Conservation (phyloP, 2,888 invertebrate species). For the Stictocephala bisonia region DNA sequence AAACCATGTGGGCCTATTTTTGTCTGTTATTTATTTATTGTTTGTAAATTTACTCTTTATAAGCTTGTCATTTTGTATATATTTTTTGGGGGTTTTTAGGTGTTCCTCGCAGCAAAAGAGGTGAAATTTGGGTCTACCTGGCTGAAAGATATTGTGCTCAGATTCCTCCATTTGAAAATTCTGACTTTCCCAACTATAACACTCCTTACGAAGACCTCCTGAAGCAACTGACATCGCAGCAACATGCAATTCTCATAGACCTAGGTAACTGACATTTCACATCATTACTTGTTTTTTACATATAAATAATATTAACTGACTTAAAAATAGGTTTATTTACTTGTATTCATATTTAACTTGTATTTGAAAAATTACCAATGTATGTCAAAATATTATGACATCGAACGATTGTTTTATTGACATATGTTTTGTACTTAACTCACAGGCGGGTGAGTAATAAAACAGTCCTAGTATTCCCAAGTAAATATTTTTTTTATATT, state of each 20-base stretch:
- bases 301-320: too few relatives aligned
- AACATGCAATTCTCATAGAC: constrained; percentile 96
- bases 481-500: too few relatives aligned
- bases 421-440: too few relatives aligned
- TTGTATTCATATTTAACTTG: neutral
- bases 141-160: constrained; percentile 84
- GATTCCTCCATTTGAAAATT: constrained; percentile 75
- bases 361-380: neutral
- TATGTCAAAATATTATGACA: neutral
- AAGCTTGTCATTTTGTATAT: constrained; percentile 4
- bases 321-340: too few relatives aligned
- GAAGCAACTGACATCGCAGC: constrained; percentile 91
- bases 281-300: neutral
- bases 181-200: constrained; percentile 79
- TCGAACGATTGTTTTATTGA: too few relatives aligned
- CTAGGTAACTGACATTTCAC: constrained; percentile 70
- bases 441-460: too few relatives aligned
- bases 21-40: constrained; percentile 1
- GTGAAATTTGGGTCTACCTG: constrained; percentile 93
- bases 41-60: constrained; percentile 31
- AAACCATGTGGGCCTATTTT: constrained; percentile 1
- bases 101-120: constrained; percentile 85
- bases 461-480: too few relatives aligned
- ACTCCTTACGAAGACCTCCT: constrained; percentile 83
- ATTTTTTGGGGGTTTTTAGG: too few relatives aligned